phyloP scores from a whole-genome alignment of 2,888 invertebrate species.

The Cremastinae sp. region DNA sequence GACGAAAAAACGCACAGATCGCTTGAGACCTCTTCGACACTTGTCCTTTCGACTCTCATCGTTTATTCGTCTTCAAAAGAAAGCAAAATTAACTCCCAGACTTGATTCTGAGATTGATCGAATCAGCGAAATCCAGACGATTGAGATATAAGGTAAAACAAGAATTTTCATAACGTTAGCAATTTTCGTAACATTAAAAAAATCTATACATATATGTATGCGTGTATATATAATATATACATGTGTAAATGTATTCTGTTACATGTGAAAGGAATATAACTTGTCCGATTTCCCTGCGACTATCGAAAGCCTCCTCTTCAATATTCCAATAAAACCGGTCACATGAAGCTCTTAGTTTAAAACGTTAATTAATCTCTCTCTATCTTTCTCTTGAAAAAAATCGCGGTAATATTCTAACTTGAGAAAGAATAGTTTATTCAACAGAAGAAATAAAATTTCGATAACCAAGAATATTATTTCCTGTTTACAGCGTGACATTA shows the following conservation, averaged over 20 bases:
- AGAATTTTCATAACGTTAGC: not conserved
- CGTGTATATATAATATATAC: constrained; percentile 66
- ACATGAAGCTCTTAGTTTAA: not conserved
- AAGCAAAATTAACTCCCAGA: constrained; percentile 25
- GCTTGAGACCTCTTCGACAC: constrained; percentile 19
- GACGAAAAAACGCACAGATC: constrained; percentile 41
- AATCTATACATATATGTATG: constrained; percentile 59
- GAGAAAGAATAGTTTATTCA: too few species aligned
- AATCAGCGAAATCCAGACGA: constrained; percentile 7
- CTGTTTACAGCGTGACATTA: too few species aligned
- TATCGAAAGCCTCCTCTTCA: constrained; percentile 10
- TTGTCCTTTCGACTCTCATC: constrained; percentile 19
- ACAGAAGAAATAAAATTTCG: too few species aligned
- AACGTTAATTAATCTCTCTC: constrained; percentile 1
- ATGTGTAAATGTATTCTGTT: constrained; percentile 69
- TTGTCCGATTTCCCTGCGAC: constrained; percentile 54
- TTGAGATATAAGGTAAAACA: not conserved
- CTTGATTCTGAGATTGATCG: constrained; percentile 14
- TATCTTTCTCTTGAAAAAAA: constrained; percentile 13
- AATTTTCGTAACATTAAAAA: not conserved
- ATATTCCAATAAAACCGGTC: constrained; percentile 1
- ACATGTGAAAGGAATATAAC: constrained; percentile 61
- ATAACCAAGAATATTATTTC: too few species aligned
- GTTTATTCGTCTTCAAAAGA: constrained; percentile 14
- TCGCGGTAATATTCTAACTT: not conserved